Evolutionary conservation across 2,888 invertebrate genomes (phyloP), one percentile per base, ranked within the genome.

Genomic region (Netelia fuscicornis): DNA sequence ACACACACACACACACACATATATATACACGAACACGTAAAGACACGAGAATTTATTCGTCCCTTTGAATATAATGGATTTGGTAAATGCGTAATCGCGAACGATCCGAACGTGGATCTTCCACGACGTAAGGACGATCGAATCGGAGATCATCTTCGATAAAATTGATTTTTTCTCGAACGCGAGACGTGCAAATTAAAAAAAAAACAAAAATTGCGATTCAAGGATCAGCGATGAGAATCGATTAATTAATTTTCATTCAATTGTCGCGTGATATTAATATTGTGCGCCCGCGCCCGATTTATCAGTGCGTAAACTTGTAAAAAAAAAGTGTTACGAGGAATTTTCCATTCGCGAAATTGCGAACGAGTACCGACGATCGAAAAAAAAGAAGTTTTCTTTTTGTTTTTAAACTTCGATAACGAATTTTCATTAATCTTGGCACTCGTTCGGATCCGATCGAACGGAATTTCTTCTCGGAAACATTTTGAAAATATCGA

Each of bases 41-140:
- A 60, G 56, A 70, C 81, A 81, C 81, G 74, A 81, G 60, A 74
- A 74, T 78, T 84, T 70, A 75, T 81, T 85, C 84, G 84, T 85
- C 78, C 81, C 84, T 81, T 81, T 81, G 78, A 30, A 79, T 85
- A 85, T 81, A 78, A 78, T 74, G 78, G 78, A 70, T 78, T 72
- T 58, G 23, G 65, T 78, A 81, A 70, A 56, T 70, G 68, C 42
- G 67, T 81, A 81, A 77, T 77, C 68, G 77, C 81, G 64, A 68
- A 48, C 37, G 72, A 68, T 84, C 81, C 77, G 77, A 77, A 48
- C 48, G 62, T 68, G 30, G 68, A 81, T 70, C 56, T 23, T 74
- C 77, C 17, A 64, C 70, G 84, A 75, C 9, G 20, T 56, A 37
- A 44, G 68, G 56, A 65, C 25, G 54, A 62, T 52, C 8, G 56